Conservation (phyloP, 2,888 invertebrate species). For the Nysson spinosus region DNA sequence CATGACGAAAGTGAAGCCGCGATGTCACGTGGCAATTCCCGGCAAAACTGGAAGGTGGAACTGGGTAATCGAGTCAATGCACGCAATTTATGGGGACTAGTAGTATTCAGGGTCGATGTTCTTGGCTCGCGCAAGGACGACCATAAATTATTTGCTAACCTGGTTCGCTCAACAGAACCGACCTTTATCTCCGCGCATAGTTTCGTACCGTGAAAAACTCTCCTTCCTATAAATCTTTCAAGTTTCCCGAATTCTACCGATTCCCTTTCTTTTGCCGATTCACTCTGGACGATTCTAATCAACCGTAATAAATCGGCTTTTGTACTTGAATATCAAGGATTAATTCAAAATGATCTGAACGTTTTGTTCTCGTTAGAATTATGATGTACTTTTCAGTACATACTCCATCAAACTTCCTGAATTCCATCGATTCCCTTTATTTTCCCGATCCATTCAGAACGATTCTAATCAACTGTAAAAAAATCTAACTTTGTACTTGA, state of each 20-base stretch:
- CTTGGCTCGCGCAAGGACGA: conserved; percentile 20
- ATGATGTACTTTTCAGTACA: too few relatives aligned
- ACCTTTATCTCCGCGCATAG: conserved; percentile 33
- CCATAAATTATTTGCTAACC: conserved; percentile 40
- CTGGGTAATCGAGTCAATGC: conserved; percentile 37
- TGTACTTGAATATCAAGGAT: too few relatives aligned
- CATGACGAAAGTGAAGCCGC: conserved; percentile 53
- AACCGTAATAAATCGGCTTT: too few relatives aligned
- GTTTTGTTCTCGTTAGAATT: too few relatives aligned
- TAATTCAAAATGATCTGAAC: too few relatives aligned
- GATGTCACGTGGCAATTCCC: conserved; percentile 5
- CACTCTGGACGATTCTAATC: too few relatives aligned
- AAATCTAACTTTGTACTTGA: too few relatives aligned
- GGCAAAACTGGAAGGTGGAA: conserved; percentile 37
- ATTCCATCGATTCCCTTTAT: too few relatives aligned
- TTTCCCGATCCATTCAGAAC: too few relatives aligned
- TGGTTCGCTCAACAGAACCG: neutral
- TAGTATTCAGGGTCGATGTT: conserved; percentile 37
- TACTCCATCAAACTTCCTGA: too few relatives aligned
- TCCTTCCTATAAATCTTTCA: conserved; percentile 30
- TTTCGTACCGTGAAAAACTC: neutral
- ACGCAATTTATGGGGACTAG: conserved; percentile 29
- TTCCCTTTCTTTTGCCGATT: conserved; percentile 39
- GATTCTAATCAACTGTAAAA: too few relatives aligned
- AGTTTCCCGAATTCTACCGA: conserved; percentile 41